phyloP scores from a whole-genome alignment of 2,797 vertebrate genomes.

The Sarcophilus harrisii region DNA sequence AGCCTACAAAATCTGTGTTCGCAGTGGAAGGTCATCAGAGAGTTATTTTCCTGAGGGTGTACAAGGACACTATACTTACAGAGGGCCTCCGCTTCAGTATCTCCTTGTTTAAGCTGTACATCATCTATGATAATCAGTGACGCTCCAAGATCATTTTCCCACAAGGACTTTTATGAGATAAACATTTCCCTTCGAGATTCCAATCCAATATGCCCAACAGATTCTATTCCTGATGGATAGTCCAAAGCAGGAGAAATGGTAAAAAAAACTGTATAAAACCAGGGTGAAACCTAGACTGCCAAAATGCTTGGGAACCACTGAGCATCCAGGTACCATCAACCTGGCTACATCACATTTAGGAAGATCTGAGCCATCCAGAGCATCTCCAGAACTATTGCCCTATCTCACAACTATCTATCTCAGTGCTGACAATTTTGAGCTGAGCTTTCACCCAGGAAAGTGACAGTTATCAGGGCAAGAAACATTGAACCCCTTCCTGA shows the following conservation, averaged over 20 bases:
- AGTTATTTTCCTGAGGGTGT: too few relatives aligned
- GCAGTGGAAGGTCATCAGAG: too few relatives aligned
- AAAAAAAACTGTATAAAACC: conserved; percentile 96
- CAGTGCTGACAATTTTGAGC: conserved; percentile 91
- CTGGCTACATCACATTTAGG: conserved; percentile 94
- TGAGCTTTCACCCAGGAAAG: conserved; percentile 94
- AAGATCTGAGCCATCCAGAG: conserved; percentile 93
- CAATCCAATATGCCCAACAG: conserved; percentile 85
- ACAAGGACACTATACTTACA: too few relatives aligned
- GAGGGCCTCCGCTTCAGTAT: too few relatives aligned
- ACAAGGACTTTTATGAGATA: too few relatives aligned
- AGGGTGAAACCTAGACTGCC: conserved; percentile 93
- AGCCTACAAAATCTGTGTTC: too few relatives aligned
- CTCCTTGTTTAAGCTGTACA: too few relatives aligned
- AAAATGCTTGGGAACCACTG: conserved; percentile 92
- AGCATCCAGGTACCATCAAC: conserved; percentile 87
- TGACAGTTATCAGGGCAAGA: conserved; percentile 86
- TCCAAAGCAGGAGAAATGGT: conserved; percentile 95
- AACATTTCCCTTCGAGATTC: too few relatives aligned
- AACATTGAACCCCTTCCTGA: conserved; percentile 77
- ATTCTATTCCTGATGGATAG: conserved; percentile 96
- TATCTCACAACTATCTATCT: conserved; percentile 96
- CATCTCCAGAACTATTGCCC: conserved; percentile 93
- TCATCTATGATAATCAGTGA: too few relatives aligned
- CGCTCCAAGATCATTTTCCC: too few relatives aligned